A percentile compares a stretch with the other conserved stretches of the same genome.
phyloP scores from a whole-genome alignment of 2,113 vertebrate species.

The Lucifuga dentata region DNA sequence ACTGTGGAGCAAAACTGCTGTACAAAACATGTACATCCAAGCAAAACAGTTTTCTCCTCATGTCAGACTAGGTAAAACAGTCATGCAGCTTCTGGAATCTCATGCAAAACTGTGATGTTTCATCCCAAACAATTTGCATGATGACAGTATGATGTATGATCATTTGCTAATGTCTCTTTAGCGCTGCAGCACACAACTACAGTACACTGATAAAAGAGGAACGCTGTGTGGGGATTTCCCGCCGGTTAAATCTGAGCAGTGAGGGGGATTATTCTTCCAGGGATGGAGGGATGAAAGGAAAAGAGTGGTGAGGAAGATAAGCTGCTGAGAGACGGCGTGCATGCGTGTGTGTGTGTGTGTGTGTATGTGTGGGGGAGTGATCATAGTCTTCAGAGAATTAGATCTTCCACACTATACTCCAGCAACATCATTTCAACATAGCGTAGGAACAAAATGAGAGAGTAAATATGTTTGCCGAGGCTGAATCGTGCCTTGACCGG shows the following conservation, averaged over 20 bases:
- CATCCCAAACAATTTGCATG: background rate
- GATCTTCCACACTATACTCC: too few relatives aligned
- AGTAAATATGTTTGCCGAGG: too few relatives aligned
- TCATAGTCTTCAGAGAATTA: too few relatives aligned
- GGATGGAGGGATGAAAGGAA: background rate
- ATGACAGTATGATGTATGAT: background rate
- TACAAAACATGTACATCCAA: too few relatives aligned
- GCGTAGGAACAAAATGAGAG: too few relatives aligned
- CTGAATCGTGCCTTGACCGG: too few relatives aligned
- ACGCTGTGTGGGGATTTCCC: conserved; percentile 28
- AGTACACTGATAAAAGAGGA: conserved; percentile 3
- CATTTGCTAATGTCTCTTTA: conserved; percentile 7
- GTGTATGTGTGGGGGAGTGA: too few relatives aligned
- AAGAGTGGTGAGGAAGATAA: background rate
- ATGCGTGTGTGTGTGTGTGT: too few relatives aligned
- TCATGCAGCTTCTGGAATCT: background rate
- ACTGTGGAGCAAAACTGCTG: too few relatives aligned
- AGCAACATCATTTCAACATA: too few relatives aligned
- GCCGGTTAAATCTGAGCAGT: conserved; percentile 29
- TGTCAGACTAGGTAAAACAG: too few relatives aligned
- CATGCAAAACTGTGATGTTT: background rate
- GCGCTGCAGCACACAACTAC: background rate
- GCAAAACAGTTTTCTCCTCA: too few relatives aligned
- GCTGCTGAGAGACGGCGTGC: background rate
- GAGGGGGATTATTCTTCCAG: conserved; percentile 45